These are phyloP conservation scores for Corapipo altera DNA, from an alignment of 2,113 vertebrate species.

Conservation along the genomic window DNA sequence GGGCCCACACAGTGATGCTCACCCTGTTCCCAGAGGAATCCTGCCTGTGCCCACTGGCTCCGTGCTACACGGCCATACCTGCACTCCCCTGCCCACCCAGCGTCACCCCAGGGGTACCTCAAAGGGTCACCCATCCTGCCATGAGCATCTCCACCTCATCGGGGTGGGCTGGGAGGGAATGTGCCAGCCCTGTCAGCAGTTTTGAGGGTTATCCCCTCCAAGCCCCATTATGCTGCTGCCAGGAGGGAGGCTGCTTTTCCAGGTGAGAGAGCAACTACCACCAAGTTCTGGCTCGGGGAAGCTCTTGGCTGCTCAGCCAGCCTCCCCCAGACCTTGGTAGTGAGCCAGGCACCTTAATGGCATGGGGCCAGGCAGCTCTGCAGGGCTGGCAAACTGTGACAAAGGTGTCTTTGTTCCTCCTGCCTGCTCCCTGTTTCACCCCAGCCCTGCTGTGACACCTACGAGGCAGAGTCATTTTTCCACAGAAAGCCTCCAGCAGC, in stretches of 20 bases:
- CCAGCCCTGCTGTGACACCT: neutral
- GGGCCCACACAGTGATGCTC: accelerated
- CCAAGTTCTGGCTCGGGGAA: neutral
- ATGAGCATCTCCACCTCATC: neutral
- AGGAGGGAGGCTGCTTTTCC: neutral
- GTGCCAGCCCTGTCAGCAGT: accelerated
- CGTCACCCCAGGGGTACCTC: accelerated
- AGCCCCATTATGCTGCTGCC: neutral
- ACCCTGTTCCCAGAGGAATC: accelerated
- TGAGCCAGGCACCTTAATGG: neutral
- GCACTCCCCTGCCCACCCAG: neutral
- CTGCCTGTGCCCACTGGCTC: neutral
- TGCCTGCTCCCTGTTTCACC: neutral
- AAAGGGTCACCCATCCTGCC: accelerated
- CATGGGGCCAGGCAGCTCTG: neutral
- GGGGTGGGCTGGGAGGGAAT: neutral
- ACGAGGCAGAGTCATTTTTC: neutral
- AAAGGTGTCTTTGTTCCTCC: slow-evolving; percentile 33
- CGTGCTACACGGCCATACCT: accelerated
- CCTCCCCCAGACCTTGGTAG: neutral
- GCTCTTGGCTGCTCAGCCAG: neutral
- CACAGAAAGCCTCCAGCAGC: neutral
- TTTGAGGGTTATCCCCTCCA: neutral
- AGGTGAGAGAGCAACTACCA: neutral
- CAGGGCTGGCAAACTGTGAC: neutral